Base-by-base conservation (phyloP, 30 jellyfish, hydroid and myxozoan genomes). In the Aurelia coerulea region DNA sequence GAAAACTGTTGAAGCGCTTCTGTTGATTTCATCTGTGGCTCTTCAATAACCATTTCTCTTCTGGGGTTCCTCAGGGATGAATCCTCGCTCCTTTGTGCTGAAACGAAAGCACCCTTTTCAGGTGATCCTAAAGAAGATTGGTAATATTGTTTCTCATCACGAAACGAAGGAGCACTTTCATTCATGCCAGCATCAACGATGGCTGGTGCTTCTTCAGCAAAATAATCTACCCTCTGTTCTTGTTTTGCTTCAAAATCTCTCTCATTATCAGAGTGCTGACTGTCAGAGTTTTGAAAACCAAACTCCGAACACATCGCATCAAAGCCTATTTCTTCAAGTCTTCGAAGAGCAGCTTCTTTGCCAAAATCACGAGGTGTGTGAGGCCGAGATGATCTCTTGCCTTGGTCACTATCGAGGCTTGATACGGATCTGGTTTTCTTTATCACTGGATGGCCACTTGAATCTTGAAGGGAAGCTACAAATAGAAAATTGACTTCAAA, bases 311-410 rank as follows among this genome's bases (percentile, higher is more conserved):
- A 56, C 58, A 86, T 66, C 18, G 85, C 95, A 76, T 86, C 95
- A 58, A 86, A 76, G 54, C 95, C 95, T 10, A 86, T 39, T 23
- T 86, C 95, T 66, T 86, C 95, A 16, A 86, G 86, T 49, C 86
- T 52, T 0, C 80, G 70, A 1, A 86, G 51, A 10, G 93, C 93
- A 16, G 93, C 93, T 56, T 84, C 93, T 73, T 73, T 62, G 56
- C 93, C 93, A 86, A 73, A 34, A 8, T 84, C 93, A 33, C 88
- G 78, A 10, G 93, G 88, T 32, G 93, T 72, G 18, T 65, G 86
- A 18, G 93, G 73, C 29, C 76, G 29, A 15, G 93, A 62, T 2
- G 68, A 64, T 11, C 15, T 10, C 14, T 17, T 19, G 10, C 53
- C 92, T 37, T 70, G 86, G 19, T 71, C 86, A 42, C 86, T 69